Conservation (phyloP, 2,797 vertebrate species). For the Mastacembelus armatus region DNA sequence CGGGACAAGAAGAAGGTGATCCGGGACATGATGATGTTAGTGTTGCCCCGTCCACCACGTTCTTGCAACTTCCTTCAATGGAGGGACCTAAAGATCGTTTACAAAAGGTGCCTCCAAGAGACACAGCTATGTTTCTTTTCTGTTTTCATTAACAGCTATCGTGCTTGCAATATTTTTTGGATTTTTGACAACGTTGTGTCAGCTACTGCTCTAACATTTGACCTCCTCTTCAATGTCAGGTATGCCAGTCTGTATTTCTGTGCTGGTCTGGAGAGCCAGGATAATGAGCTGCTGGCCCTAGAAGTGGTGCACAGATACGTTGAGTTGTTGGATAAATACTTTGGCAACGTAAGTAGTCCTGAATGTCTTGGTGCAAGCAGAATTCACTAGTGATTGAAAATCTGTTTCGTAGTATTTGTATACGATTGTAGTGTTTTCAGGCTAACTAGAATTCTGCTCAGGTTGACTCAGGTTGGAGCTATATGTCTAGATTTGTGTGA, state of each 20-base stretch:
- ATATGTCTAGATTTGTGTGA: not conserved
- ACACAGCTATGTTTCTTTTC: not conserved
- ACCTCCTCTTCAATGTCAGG: conserved; percentile 71
- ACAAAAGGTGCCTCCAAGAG: conserved; percentile 88
- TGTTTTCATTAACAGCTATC: not conserved
- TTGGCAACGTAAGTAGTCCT: conserved; percentile 90
- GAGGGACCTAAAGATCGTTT: conserved; percentile 97
- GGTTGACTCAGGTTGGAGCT: not conserved
- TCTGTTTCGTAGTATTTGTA: no score
- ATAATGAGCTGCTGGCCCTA: conserved; percentile 93
- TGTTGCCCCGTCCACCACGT: conserved; percentile 89
- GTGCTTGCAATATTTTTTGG: not conserved
- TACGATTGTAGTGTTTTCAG: not conserved
- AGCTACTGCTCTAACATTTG: not conserved
- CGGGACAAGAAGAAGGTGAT: conserved; percentile 95
- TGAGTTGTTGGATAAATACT: conserved; percentile 95
- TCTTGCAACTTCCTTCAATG: conserved; percentile 95
- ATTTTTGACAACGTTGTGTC: not conserved
- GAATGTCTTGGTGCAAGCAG: not conserved
- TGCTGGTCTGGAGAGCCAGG: conserved; percentile 88
- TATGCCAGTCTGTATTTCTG: conserved; percentile 98
- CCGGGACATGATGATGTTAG: conserved; percentile 89
- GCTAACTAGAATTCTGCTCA: not conserved
- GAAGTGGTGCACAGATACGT: conserved; percentile 95
- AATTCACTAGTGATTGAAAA: not conserved